These are phyloP conservation scores for Agrotis exclamationis DNA, from an alignment of 2,888 invertebrate species.

Conservation along the genomic window DNA sequence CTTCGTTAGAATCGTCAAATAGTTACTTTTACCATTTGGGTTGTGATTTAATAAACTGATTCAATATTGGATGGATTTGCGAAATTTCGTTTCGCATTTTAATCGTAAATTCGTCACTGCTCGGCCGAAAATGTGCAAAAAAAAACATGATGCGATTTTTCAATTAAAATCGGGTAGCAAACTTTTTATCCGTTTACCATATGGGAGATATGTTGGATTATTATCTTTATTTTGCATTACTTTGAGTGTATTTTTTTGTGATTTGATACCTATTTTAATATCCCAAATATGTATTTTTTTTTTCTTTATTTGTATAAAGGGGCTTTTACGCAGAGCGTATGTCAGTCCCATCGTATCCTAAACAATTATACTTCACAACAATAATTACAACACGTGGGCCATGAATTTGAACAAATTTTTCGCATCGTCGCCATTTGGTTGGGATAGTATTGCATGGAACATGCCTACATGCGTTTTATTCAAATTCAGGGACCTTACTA, in stretches of 20 bases:
- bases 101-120: constrained; percentile 38
- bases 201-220: constrained; percentile 42
- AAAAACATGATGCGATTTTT: constrained; percentile 38
- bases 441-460: too few relatives aligned
- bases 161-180: constrained; percentile 48
- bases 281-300: too few relatives aligned
- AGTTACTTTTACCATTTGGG: constrained; percentile 55
- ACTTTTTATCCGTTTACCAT: constrained; percentile 33
- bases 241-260: constrained; percentile 3
- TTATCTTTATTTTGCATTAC: constrained; percentile 24
- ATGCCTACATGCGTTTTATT: too few relatives aligned
- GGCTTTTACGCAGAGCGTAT: too few relatives aligned
- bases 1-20: constrained; percentile 61
- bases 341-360: too few relatives aligned
- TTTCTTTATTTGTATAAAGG: too few relatives aligned
- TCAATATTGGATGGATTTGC: constrained; percentile 45
- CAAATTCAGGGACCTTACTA: too few relatives aligned
- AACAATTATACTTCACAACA: too few relatives aligned
- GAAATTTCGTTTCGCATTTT: constrained; percentile 35
- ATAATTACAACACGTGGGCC: too few relatives aligned
- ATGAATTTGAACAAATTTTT: too few relatives aligned
- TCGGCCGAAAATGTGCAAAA: constrained; percentile 30
- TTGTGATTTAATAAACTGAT: constrained; percentile 46
- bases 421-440: too few relatives aligned
- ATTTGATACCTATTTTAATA: too few relatives aligned